Conservation (phyloP, 2,113 vertebrate species). For the Sinocyclocheilus grahami region DNA sequence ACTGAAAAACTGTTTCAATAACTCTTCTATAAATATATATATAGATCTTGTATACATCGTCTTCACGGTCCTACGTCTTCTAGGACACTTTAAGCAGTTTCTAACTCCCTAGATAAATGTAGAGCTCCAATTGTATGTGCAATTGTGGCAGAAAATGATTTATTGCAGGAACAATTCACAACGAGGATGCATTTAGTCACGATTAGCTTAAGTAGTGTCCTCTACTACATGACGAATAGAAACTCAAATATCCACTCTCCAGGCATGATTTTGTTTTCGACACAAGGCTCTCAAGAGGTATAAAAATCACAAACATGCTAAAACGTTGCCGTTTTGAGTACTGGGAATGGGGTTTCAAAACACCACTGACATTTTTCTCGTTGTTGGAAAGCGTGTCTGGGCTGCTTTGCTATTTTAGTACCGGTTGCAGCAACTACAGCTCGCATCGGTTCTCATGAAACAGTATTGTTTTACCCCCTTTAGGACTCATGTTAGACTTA, state of each 20-base stretch:
- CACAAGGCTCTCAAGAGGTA: constrained; percentile 24
- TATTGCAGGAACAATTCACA: constrained; percentile 16
- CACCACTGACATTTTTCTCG: not conserved
- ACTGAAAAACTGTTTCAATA: constrained; percentile 29
- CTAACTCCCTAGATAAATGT: constrained; percentile 6
- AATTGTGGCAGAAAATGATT: constrained; percentile 29
- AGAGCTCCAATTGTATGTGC: constrained; percentile 29
- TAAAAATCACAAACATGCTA: constrained; percentile 25
- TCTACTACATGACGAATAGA: constrained; percentile 17
- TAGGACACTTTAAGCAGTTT: constrained; percentile 31
- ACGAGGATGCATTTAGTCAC: constrained; percentile 25
- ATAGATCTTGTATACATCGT: constrained; percentile 23
- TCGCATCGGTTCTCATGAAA: not conserved
- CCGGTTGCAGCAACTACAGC: not conserved
- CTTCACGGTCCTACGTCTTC: not conserved
- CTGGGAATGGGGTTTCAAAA: not conserved
- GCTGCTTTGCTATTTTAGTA: not conserved
- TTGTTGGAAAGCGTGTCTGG: not conserved
- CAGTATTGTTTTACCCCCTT: not conserved
- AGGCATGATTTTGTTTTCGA: constrained; percentile 37
- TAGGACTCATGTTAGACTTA: constrained; percentile 32
- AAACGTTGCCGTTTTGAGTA: not conserved
- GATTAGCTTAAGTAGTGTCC: constrained; percentile 51
- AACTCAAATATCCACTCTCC: not conserved
- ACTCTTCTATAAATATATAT: constrained; percentile 42